Evolutionary conservation across 2,113 vertebrate species (phyloP).

Genomic region (Myotis davidii): DNA sequence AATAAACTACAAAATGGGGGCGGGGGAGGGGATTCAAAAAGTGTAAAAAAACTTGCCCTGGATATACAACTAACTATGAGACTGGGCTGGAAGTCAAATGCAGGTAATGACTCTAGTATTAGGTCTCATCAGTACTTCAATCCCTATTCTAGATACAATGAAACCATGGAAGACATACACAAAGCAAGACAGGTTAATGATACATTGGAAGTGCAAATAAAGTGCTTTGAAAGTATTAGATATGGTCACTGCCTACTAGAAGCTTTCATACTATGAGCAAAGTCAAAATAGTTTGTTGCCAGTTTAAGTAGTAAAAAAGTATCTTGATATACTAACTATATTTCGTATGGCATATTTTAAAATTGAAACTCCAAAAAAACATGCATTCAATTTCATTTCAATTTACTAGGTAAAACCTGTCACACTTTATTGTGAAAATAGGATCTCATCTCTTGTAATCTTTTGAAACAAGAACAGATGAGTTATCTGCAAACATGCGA

Average conservation of each 20-base stretch:
- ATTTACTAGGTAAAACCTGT: constrained; percentile 23
- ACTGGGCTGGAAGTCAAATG: background rate
- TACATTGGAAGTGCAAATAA: background rate
- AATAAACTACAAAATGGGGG: background rate
- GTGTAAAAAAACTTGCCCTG: background rate
- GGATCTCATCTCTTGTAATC: background rate
- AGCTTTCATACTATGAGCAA: background rate
- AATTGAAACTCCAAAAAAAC: constrained; percentile 17
- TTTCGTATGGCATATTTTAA: constrained; percentile 24
- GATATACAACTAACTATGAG: background rate
- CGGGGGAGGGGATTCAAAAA: background rate
- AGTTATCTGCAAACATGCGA: constrained; percentile 12
- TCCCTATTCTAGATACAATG: background rate
- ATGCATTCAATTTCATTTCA: constrained; percentile 46
- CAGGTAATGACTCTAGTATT: background rate
- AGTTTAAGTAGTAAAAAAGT: background rate
- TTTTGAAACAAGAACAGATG: constrained; percentile 12
- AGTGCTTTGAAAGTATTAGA: background rate
- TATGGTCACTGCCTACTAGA: background rate
- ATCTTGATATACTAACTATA: background rate
- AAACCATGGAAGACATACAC: background rate
- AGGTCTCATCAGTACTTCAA: background rate
- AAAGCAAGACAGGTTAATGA: background rate
- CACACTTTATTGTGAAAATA: background rate
- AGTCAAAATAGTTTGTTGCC: constrained; percentile 44